Conservation (phyloP, 2,113 vertebrate species). For the Cyanoliseus patagonus region DNA sequence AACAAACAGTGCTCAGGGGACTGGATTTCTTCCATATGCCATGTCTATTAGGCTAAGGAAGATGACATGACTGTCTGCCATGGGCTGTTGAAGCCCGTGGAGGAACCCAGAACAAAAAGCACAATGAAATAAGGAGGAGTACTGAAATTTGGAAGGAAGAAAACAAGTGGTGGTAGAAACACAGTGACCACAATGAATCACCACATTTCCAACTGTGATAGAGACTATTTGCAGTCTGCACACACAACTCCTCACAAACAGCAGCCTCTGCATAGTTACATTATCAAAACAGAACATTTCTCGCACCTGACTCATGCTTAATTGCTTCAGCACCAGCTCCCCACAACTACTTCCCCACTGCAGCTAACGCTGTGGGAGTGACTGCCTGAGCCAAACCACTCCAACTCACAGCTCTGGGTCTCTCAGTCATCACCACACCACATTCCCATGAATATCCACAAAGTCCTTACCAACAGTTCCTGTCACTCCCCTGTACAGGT, state of each 20-base stretch:
- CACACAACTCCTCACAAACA: neutral
- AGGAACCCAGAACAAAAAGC: neutral
- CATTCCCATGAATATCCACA: neutral
- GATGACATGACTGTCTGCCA: neutral
- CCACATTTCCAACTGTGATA: conserved; percentile 7
- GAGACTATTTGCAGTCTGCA: conserved; percentile 15
- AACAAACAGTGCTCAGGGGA: neutral
- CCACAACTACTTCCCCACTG: neutral
- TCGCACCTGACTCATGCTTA: neutral
- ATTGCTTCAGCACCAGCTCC: neutral
- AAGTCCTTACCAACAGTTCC: neutral
- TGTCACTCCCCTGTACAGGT: neutral
- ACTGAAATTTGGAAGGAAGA: neutral
- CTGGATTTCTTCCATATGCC: neutral
- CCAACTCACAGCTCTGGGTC: neutral
- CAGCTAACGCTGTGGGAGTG: neutral
- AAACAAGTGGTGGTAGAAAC: conserved; percentile 32
- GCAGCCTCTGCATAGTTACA: neutral
- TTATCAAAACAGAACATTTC: neutral
- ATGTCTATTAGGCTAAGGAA: neutral
- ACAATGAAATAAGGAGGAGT: neutral
- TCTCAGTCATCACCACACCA: neutral
- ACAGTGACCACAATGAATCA: conserved; percentile 44
- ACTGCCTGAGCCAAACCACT: neutral
- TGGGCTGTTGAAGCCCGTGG: neutral